Evolutionary conservation across 2,797 vertebrate species (phyloP), one percentile per base, ranked within the genome.

Genomic region (Sebastes aleutianus): DNA sequence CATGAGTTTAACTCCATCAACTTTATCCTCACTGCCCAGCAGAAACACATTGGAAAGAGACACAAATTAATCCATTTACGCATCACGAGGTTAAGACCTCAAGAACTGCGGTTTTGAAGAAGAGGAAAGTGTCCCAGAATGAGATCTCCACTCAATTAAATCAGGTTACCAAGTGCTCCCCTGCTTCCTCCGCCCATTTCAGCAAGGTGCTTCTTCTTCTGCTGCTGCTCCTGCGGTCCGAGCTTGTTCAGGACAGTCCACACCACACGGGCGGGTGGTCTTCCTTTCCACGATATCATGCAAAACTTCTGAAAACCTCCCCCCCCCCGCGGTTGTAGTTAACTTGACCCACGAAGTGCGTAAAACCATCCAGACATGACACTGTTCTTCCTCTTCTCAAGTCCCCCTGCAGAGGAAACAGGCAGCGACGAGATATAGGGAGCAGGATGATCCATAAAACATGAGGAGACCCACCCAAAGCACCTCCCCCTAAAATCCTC

Each of bases 401-500:
- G 70, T 86, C 67, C 67, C 65, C 75, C 76, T 73, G 84, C 86
- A 87, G 86, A 24, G 74, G 74, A 90, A 56, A 56, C 79, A 39
- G 56, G 78, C 76, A 43, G 57, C 66, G 47, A 66, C 63, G 36
- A 83, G 72, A 89, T 92, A 92, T 92, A 91, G 79, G 69, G 67
- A 84, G 76, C 85, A 64, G 83, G 87, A 69, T 87, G 27, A 85
- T 92, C 34, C 83, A 92, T 93, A 87, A 93, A 92, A 92, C 93
- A 94, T 93, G 91, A 94, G 88, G 71, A 43, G 87, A 91, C 85
- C 90, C 89, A 92, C 88, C 91, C 91, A 79, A 79, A 87, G 94
- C 88, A 80, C 93, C 94, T 93, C 94, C 93, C 39, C 93, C 85
- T 83, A 74, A 77, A 91, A 88, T 79, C 68, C 57, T 82, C 68